Evolutionary conservation across 2,113 vertebrate genomes (phyloP).

Genomic region (Pelobates fuscus): DNA sequence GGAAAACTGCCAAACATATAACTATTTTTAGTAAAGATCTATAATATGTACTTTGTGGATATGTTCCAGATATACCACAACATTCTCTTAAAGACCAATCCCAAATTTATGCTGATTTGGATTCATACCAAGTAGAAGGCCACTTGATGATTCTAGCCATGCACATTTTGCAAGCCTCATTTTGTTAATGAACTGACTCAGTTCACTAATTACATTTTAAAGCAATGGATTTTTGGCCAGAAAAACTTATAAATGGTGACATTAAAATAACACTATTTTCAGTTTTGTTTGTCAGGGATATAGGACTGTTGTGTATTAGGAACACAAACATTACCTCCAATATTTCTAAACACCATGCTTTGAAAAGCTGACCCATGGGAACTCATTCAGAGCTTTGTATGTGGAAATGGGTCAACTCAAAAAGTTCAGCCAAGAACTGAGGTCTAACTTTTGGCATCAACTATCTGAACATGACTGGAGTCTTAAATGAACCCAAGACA

Average conservation of each 20-base stretch:
- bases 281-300: conserved; percentile 55
- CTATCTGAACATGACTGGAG: conserved; percentile 53
- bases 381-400: conserved; percentile 44
- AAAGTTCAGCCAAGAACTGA: conserved; percentile 66
- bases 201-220: conserved; percentile 47
- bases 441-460: conserved; percentile 60
- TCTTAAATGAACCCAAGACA: conserved; percentile 45
- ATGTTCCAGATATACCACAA: background rate
- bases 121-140: background rate
- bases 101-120: background rate
- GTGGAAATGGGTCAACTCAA: conserved; percentile 57
- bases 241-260: conserved; percentile 58
- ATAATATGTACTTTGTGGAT: conserved; percentile 15
- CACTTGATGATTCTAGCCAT: background rate
- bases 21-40: conserved; percentile 27
- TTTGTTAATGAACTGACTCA: conserved; percentile 60
- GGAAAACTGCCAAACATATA: conserved; percentile 13
- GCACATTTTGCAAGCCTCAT: conserved; percentile 56
- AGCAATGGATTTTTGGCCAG: conserved; percentile 52
- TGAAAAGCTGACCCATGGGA: conserved; percentile 46
- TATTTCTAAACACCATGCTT: conserved; percentile 46
- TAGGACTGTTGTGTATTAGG: conserved; percentile 57
- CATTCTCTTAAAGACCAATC: background rate
- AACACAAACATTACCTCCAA: conserved; percentile 49
- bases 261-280: conserved; percentile 60